Percentiles rank a stretch among this genome's conserved stretches.
These are phyloP conservation scores for Prosopocoilus inquinatus DNA, from an alignment of 2,888 invertebrate species.

Conservation along the genomic window DNA sequence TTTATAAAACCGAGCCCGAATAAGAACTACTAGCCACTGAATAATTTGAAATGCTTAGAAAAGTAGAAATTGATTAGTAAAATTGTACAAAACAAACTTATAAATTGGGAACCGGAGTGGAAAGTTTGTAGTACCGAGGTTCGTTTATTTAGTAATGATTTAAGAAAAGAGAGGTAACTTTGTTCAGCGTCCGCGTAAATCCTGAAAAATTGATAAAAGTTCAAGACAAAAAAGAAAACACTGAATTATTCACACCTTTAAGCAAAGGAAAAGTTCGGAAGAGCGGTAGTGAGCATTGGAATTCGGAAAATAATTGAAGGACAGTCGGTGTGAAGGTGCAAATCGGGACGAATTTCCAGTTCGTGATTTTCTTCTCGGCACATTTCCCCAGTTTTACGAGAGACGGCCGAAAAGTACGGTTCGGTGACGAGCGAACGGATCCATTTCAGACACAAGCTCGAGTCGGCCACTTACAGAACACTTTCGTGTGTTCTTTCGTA, in stretches of 20 bases:
- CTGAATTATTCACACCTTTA: constrained; percentile 3
- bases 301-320: neutral
- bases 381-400: neutral
- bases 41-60: too few species aligned
- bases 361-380: neutral
- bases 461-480: constrained; percentile 49
- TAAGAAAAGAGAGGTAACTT: too few species aligned
- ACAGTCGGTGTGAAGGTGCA: constrained; percentile 1
- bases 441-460: constrained; percentile 46
- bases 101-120: too few species aligned
- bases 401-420: constrained; percentile 45
- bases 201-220: constrained; percentile 2
- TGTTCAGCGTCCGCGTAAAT: neutral
- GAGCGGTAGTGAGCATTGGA: neutral
- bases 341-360: neutral
- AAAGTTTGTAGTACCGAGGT: too few species aligned
- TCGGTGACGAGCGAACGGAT: constrained; percentile 18
- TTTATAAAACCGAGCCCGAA: too few species aligned
- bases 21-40: too few species aligned
- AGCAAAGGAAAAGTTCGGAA: neutral
- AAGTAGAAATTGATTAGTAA: too few species aligned
- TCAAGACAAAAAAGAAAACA: neutral
- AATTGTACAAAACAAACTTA: too few species aligned
- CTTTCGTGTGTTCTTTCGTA: constrained; percentile 1
- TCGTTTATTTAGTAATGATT: too few species aligned